These are phyloP conservation scores for Bombus sibiricus DNA, from an alignment of 1,140 invertebrate genomes.

Conservation along the genomic window DNA sequence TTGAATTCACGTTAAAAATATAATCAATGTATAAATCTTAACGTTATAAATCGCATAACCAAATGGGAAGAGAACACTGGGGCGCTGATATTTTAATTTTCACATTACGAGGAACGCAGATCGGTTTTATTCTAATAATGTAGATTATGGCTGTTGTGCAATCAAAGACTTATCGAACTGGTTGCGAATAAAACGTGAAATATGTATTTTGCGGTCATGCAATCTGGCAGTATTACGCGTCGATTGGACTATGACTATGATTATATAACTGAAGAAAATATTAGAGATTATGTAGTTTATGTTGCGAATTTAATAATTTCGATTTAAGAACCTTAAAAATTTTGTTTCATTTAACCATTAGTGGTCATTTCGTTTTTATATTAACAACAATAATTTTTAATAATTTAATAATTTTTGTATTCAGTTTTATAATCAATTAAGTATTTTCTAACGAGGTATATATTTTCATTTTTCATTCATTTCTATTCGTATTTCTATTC, in stretches of 20 bases:
- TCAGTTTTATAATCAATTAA: too few relatives aligned
- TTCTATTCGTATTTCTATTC: too few relatives aligned
- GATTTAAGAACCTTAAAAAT: background rate
- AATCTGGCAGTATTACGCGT: background rate
- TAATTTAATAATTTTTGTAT: too few relatives aligned
- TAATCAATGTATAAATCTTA: background rate
- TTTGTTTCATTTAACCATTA: background rate
- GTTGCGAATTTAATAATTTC: background rate
- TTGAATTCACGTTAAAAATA: conserved; percentile 29
- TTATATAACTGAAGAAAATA: background rate
- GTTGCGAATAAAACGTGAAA: background rate
- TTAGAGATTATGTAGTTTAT: background rate
- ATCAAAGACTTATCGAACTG: conserved; percentile 1
- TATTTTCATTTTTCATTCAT: too few relatives aligned
- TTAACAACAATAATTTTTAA: too few relatives aligned
- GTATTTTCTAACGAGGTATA: too few relatives aligned
- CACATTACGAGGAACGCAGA: background rate
- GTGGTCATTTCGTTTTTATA: too few relatives aligned
- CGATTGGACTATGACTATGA: background rate
- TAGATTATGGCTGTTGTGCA: background rate
- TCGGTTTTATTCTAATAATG: background rate
- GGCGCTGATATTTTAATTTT: conserved; percentile 39
- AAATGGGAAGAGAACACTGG: background rate
- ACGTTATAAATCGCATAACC: conserved; percentile 2
- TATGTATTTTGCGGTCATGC: background rate